Evolutionary conservation across 2,797 vertebrate species (phyloP).

Genomic region (Sitta carolinensis): DNA sequence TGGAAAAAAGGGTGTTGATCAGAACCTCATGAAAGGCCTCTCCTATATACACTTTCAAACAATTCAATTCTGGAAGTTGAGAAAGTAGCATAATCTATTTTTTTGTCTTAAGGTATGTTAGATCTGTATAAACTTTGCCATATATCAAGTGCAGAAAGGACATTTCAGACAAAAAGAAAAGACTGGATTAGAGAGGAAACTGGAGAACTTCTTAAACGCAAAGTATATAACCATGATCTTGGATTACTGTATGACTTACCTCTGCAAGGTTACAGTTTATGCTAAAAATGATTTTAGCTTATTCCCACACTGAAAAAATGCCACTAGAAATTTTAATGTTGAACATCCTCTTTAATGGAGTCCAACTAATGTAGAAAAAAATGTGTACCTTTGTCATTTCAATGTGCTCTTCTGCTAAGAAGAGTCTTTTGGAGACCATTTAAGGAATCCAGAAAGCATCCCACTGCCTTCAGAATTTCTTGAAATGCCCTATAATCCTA

Average conservation of each 20-base stretch:
- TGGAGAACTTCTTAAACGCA: not conserved
- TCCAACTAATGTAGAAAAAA: not conserved
- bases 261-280: not conserved
- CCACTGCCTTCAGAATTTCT: not conserved
- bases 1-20: not conserved
- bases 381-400: not conserved
- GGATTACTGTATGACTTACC: not conserved
- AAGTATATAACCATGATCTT: not conserved
- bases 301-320: not conserved
- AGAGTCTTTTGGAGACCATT: not conserved
- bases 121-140: not conserved
- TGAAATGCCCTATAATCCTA: not conserved
- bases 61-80: not conserved
- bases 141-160: not conserved
- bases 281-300: not conserved
- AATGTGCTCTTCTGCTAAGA: not conserved
- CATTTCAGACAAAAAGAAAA: not conserved
- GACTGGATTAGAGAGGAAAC: not conserved
- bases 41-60: not conserved
- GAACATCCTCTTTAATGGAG: not conserved
- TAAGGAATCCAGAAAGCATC: not conserved
- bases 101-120: not conserved
- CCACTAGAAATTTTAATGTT: not conserved
- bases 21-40: accelerated
- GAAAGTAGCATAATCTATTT: not conserved